Evolutionary conservation across 2,888 invertebrate genomes (phyloP).

Genomic region (Leptarthrus brevirostris): DNA sequence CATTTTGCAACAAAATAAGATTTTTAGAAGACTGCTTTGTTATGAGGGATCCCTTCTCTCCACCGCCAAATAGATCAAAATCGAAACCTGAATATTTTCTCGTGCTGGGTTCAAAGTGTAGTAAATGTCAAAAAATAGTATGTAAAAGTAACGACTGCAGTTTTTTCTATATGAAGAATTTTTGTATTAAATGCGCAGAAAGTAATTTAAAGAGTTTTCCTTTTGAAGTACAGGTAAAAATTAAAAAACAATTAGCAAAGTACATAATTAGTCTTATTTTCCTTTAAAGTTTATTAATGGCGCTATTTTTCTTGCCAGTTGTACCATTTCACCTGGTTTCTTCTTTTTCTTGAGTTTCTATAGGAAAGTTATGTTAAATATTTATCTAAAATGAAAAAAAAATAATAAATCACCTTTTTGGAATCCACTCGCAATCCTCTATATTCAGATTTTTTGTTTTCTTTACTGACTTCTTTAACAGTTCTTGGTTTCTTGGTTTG

Average conservation of each 20-base stretch:
- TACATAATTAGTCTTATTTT: conserved; percentile 22
- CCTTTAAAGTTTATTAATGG: conserved; percentile 50
- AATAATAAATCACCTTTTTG: conserved; percentile 57
- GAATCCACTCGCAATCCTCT: conserved; percentile 62
- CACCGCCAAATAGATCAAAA: conserved; percentile 67
- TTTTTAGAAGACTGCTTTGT: conserved; percentile 81
- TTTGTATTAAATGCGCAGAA: conserved; percentile 78
- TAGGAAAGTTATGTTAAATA: neutral
- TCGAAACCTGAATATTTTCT: conserved; percentile 81
- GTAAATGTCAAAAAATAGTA: conserved; percentile 74
- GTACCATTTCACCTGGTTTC: conserved; percentile 59
- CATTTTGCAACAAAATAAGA: conserved; percentile 76
- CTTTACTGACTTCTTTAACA: conserved; percentile 22
- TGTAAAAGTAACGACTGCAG: conserved; percentile 83
- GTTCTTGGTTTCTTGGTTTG: neutral
- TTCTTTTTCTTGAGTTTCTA: conserved; percentile 56
- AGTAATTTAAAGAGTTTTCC: conserved; percentile 74
- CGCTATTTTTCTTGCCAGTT: conserved; percentile 64
- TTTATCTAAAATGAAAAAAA: neutral
- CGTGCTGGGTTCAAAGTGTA: conserved; percentile 79
- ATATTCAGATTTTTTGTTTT: conserved; percentile 62
- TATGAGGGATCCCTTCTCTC: conserved; percentile 87
- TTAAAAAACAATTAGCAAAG: conserved; percentile 65
- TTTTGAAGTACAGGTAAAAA: conserved; percentile 73
- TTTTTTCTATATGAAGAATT: conserved; percentile 80